Evolutionary conservation across 2,797 vertebrate genomes (phyloP).

Genomic region (Argentina silus): DNA sequence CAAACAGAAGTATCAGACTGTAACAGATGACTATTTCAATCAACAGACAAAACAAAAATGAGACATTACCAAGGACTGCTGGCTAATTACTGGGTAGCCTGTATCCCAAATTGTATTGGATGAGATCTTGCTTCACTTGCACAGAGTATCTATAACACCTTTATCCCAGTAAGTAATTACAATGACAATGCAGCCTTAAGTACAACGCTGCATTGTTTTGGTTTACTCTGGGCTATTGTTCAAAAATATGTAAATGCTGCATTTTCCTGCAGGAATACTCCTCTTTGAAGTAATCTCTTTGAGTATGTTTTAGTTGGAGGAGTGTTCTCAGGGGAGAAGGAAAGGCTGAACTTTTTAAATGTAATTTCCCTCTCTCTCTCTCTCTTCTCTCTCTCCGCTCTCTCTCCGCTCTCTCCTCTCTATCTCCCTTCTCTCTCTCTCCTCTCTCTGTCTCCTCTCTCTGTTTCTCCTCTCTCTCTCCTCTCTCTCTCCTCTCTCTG

Average conservation of each 20-base stretch:
- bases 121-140: neutral
- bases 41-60: neutral
- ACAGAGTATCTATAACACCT: constrained; percentile 35
- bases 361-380: constrained; percentile 57
- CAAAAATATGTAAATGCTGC: constrained; percentile 72
- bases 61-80: neutral
- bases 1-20: neutral
- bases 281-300: constrained; percentile 76
- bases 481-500: too few species aligned
- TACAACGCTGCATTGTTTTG: constrained; percentile 62
- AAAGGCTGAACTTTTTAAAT: constrained; percentile 64
- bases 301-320: constrained; percentile 66
- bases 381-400: too few species aligned
- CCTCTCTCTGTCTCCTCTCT: too few species aligned
- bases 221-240: constrained; percentile 72
- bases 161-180: constrained; percentile 63
- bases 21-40: neutral
- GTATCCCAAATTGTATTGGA: constrained; percentile 14
- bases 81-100: neutral
- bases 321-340: constrained; percentile 52
- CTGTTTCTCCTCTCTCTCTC: too few species aligned
- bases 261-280: constrained; percentile 70
- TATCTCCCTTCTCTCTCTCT: too few species aligned
- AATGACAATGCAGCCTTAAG: constrained; percentile 65
- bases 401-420: too few species aligned